These are phyloP conservation scores for Brachypodius melanocephalos DNA, from an alignment of 2,113 vertebrate genomes.

Conservation along the genomic window DNA sequence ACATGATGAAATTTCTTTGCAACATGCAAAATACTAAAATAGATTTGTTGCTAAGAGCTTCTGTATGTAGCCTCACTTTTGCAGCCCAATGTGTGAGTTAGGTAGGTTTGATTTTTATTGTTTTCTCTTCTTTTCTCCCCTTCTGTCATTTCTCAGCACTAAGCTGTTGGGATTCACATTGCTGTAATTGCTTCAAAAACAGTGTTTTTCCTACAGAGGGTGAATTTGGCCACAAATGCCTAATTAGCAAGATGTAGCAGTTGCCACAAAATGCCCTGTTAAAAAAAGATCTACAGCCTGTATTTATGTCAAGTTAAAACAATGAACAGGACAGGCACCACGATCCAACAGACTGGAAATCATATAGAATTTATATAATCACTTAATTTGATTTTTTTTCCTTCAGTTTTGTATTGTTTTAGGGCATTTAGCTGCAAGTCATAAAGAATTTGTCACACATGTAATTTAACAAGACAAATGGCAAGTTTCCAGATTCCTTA, in stretches of 20 bases:
- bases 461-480: neutral
- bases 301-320: neutral
- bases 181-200: neutral
- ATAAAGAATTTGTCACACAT: neutral
- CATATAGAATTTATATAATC: neutral
- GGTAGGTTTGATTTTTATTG: neutral
- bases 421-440: neutral
- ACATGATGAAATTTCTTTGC: neutral
- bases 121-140: fast-evolving
- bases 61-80: neutral
- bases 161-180: neutral
- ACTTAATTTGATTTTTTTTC: neutral
- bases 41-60: neutral
- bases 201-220: neutral
- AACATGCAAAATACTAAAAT: neutral
- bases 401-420: neutral
- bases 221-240: neutral
- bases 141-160: neutral
- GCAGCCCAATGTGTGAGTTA: neutral
- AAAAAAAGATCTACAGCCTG: neutral
- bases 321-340: neutral
- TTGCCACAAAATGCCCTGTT: neutral
- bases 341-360: neutral
- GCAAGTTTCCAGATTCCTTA: neutral
- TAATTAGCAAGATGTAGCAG: neutral